Evolutionary conservation across 2,888 invertebrate genomes (phyloP).

Genomic region (Aelia acuminata): DNA sequence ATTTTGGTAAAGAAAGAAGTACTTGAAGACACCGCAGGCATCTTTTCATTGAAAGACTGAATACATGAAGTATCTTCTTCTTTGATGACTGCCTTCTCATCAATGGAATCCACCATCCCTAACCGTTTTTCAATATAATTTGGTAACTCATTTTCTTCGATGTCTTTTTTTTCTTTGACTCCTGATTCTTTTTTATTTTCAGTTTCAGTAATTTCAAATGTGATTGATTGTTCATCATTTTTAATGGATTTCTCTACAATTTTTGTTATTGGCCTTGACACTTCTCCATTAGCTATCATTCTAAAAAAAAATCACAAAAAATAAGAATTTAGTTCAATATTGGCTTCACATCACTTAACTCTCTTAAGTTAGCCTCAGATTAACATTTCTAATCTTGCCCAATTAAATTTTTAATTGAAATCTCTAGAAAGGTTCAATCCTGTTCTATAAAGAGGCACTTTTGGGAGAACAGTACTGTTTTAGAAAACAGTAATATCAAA

Average conservation of each 20-base stretch:
- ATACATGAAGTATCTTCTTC: neutral
- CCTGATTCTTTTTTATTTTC: neutral
- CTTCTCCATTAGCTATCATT: conserved; percentile 19
- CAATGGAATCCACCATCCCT: neutral
- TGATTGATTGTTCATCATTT: neutral
- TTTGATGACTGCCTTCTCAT: neutral
- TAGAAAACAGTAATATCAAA: too few species aligned
- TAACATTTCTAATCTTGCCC: too few species aligned
- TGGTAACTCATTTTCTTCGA: neutral
- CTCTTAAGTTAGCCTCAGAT: too few species aligned
- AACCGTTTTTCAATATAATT: neutral
- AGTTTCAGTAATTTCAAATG: neutral
- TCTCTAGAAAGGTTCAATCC: too few species aligned
- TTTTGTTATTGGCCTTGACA: neutral
- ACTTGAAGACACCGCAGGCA: neutral
- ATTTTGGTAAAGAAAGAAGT: too few species aligned
- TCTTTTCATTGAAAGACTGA: neutral
- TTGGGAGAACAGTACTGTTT: too few species aligned
- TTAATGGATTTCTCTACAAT: neutral
- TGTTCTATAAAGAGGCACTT: too few species aligned
- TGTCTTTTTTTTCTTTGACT: neutral
- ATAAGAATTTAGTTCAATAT: too few species aligned
- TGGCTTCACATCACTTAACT: too few species aligned
- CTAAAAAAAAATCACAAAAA: neutral
- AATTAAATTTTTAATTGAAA: too few species aligned